These are phyloP conservation scores for Epiblema foenella DNA, from an alignment of 2,888 invertebrate species.

Conservation along the genomic window DNA sequence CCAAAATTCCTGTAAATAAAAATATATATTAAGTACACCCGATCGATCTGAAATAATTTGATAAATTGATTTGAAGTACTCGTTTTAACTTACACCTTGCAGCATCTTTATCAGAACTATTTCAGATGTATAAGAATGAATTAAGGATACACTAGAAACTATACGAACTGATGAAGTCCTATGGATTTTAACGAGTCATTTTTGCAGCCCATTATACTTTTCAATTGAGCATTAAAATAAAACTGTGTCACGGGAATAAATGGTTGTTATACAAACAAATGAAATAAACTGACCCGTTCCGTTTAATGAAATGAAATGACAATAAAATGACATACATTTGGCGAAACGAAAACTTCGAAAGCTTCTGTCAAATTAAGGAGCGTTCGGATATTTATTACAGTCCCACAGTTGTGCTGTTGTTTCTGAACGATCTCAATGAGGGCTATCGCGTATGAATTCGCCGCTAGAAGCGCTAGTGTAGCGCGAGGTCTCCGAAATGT, in stretches of 20 bases:
- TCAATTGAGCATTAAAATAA: conserved; percentile 5
- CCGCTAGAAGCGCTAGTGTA: no score
- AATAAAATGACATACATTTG: neutral
- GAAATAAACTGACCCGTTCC: no score
- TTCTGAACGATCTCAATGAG: no score
- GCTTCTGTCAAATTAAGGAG: neutral
- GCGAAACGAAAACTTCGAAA: conserved; percentile 3
- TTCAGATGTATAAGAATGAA: conserved; percentile 1
- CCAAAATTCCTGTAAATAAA: conserved; percentile 65
- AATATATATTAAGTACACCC: conserved; percentile 46
- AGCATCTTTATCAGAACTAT: conserved; percentile 30
- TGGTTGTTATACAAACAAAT: conserved; percentile 6
- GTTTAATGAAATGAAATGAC: no score
- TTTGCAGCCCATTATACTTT: conserved; percentile 8
- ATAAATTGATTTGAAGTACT: neutral
- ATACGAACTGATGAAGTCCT: conserved; percentile 9
- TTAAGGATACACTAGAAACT: neutral
- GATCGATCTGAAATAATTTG: neutral
- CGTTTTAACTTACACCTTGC: conserved; percentile 34
- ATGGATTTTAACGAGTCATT: conserved; percentile 19
- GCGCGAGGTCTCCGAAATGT: no score
- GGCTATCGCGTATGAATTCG: no score
- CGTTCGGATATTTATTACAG: neutral
- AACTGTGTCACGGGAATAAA: conserved; percentile 20
- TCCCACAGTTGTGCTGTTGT: no score